Evolutionary conservation across 2,888 invertebrate species (phyloP), one percentile per base, ranked within the genome.

Genomic region (Nycteola revayana): DNA sequence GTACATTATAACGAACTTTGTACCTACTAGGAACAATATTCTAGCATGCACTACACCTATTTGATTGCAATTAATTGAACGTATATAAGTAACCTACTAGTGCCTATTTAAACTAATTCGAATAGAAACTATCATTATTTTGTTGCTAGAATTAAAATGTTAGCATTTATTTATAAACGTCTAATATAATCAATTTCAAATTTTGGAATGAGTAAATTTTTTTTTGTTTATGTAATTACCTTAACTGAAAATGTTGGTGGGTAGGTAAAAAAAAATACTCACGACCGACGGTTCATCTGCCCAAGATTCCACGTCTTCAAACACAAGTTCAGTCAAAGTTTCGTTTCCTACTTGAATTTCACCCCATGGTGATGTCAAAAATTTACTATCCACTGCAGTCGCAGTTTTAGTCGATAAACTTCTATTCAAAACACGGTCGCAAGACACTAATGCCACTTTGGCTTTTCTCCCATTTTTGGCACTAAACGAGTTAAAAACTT

Each of bases 281-380:
- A 94, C 94, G 80, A 92, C 83, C 37, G 91, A 91, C 11, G 92
- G 91, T 46, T 89, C 79, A 50, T 92, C 90, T 6, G 89, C 75
- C 90, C 91, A 92, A 40, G 89, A 63, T 26, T 90, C 90, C 14
- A 85, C 53, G 50, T 91, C 86, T 43, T 85, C 79, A 79, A 91
- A 93, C 35, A 93, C 74, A 69, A 86, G 87, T 21, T 93, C 90
- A 11, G 91, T 90, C 35, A 93, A 66, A 30, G 90, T 87, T 63
- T 90, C 86, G 27, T 90, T 89, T 0, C 91, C 91, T 39, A 91
- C 75, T 48, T 85, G 74, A 11, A 90, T 83, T 49, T 90, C 84
- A 45, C 90, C 90, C 64, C 90, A 90, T 32, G 77, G 71, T 18
- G 88, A 86, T 36, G 59, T 72, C 49, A 86, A 59, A 47, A 54